Base-by-base conservation (phyloP, 2,113 vertebrate species). In the Corvus cornix region DNA sequence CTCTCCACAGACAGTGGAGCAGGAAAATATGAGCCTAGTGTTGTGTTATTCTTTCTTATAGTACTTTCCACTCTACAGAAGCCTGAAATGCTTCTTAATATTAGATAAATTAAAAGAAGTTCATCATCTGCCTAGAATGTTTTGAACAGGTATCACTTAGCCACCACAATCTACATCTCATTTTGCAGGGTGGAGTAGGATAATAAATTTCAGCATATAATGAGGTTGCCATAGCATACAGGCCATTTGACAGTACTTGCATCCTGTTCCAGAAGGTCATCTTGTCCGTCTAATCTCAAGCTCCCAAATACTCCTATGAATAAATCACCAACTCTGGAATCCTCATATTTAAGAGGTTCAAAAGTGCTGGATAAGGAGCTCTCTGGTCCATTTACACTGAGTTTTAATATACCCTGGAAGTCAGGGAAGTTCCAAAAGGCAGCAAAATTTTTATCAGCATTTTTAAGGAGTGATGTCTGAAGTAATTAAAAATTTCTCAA, bases 151-250 rank as follows among this genome's bases (percentile, higher is more conserved):
- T 91, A 81, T 89, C 80, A 24, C 48, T 88, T 92, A 60, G 52
- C 63, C 72, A 64, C 48, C 83, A 35, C 59, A 80, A 75, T 55
- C 72, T 62, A 12, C 62, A 78, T 78, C 44, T 84, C 52, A 63
- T 96, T 90, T 90, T 89, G 60, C 49, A 53, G 52, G 67, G 52
- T 64, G 49, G 52, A 89, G 68, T 31, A 82, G 68, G 44, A 89
- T 84, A 94, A 90, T 89, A 80, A 88, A 75, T 95, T 66, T 74
- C 62, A 84, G 52, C 10, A 22, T 84, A 62, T 96, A 68, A 94
- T 82, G 90, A 89, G n/a, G 74, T 93, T 93, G 79, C 93, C 69
- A 79, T 75, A 84, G 43, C 46, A 58, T 51, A 72, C 35, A 35
- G 68, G 28, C 72, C 39, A 62, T 92, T 64, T 44, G 68, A 86